phyloP scores from a whole-genome alignment of 1,140 invertebrate genomes.

The Trichonephila clavipes region DNA sequence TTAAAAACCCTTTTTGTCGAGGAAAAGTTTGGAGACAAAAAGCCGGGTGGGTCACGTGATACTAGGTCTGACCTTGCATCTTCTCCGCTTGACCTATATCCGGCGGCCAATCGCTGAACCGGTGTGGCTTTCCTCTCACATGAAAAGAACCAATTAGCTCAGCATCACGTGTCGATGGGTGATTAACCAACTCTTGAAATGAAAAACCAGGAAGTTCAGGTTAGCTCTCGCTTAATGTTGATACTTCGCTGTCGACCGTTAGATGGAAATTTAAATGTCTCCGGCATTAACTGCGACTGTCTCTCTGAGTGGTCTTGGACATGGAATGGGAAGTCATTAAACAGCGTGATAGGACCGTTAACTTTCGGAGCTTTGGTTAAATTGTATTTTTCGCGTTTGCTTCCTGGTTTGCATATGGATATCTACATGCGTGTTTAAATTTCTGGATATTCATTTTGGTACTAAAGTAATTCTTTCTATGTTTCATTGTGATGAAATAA shows the following conservation, averaged over 20 bases:
- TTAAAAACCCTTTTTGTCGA: background rate
- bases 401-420: background rate
- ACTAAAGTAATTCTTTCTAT: background rate
- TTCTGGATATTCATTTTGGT: background rate
- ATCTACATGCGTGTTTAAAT: background rate
- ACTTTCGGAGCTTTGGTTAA: background rate
- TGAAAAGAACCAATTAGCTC: background rate
- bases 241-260: background rate
- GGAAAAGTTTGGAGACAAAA: background rate
- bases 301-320: background rate
- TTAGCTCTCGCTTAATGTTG: background rate
- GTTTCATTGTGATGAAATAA: background rate
- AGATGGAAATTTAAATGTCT: background rate
- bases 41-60: conserved; percentile 11
- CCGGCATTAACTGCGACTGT: background rate
- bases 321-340: background rate
- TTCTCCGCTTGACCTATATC: conserved; percentile 67
- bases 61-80: conserved; percentile 54
- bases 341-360: background rate
- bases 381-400: background rate
- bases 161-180: background rate
- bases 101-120: conserved; percentile 25
- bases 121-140: conserved; percentile 40
- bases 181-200: conserved; percentile 27
- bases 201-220: conserved; percentile 25